These are phyloP conservation scores for Neoaliturus tenellus DNA, from an alignment of 2,888 invertebrate species.

Conservation along the genomic window DNA sequence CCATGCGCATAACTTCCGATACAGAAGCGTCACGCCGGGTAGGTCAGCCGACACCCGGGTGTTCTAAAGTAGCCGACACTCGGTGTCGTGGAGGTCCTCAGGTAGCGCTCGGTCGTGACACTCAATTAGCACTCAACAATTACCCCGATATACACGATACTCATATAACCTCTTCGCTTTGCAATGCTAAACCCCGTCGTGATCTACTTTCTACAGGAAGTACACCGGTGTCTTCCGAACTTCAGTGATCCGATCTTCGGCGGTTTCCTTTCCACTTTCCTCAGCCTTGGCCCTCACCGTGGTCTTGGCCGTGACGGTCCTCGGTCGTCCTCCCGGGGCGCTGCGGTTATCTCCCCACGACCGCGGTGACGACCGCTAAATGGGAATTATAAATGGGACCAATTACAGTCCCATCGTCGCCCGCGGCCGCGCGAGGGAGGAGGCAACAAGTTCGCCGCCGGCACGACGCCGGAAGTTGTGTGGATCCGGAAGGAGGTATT, in stretches of 20 bases:
- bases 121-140: conserved; percentile 26
- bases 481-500: background rate
- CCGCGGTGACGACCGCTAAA: background rate
- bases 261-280: conserved; percentile 3
- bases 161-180: conserved; percentile 33
- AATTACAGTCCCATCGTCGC: background rate
- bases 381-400: background rate
- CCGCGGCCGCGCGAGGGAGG: background rate
- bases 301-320: background rate
- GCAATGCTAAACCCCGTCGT: conserved; percentile 50
- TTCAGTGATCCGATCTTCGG: conserved; percentile 33
- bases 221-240: conserved; percentile 27
- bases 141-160: conserved; percentile 4
- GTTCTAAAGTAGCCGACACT: too few relatives aligned
- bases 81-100: too few relatives aligned
- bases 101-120: conserved; percentile 16
- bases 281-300: conserved; percentile 25
- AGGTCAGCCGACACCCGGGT: too few relatives aligned
- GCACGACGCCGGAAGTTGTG: background rate
- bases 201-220: conserved; percentile 51
- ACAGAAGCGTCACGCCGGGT: too few relatives aligned
- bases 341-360: background rate
- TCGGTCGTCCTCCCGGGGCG: too few relatives aligned
- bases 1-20: too few relatives aligned
- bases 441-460: background rate